Conservation (phyloP, 2,113 vertebrate genomes). For the Lophura nycthemera region DNA sequence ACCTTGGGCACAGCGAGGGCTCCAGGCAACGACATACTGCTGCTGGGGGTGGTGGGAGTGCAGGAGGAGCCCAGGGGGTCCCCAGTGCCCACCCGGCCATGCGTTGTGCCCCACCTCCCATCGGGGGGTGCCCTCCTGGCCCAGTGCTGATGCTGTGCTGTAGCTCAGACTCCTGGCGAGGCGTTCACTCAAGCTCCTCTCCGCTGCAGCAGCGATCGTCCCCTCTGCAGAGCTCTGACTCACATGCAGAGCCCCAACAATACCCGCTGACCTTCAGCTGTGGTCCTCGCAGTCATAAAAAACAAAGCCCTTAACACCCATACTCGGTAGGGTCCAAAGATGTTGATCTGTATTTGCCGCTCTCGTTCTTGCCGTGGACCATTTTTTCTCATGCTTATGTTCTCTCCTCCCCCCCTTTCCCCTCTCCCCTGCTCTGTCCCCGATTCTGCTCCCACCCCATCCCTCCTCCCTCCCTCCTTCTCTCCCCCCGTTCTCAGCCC, state of each 20-base stretch:
- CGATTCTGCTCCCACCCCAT: background rate
- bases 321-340: background rate
- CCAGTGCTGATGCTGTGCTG: background rate
- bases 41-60: too few species aligned
- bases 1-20: too few species aligned
- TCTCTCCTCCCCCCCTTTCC: background rate
- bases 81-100: too few species aligned
- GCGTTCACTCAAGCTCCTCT: too few species aligned
- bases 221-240: too few species aligned
- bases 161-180: too few species aligned
- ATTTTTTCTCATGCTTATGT: conserved; percentile 8
- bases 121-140: background rate
- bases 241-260: too few species aligned
- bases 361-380: conserved; percentile 21
- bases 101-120: too few species aligned
- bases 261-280: background rate
- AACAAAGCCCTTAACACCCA: rapidly evolving
- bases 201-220: too few species aligned
- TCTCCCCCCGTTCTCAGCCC: background rate
- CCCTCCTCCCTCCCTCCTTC: background rate
- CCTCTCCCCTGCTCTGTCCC: background rate
- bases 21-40: too few species aligned
- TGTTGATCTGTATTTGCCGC: background rate
- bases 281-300: rapidly evolving
- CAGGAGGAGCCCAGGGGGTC: too few species aligned